Evolutionary conservation across 2,888 invertebrate genomes (phyloP).

Genomic region (Julus scandinavius): DNA sequence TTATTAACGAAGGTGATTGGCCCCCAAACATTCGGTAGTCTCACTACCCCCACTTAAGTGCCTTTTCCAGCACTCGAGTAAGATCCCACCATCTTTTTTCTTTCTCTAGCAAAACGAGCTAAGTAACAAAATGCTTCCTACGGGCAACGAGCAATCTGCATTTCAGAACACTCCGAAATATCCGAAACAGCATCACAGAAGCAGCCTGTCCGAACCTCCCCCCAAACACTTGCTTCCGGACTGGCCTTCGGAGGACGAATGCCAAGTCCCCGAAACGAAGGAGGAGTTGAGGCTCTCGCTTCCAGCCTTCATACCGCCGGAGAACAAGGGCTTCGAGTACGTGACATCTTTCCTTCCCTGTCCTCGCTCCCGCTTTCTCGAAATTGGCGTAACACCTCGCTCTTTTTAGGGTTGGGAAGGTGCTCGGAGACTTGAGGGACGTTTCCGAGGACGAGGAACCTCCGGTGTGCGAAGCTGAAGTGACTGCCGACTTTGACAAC

Average conservation of each 20-base stretch:
- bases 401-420: slow-evolving; percentile 48
- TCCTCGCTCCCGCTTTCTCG: background rate
- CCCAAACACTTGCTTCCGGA: slow-evolving; percentile 69
- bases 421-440: slow-evolving; percentile 31
- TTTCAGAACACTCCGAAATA: slow-evolving; percentile 60
- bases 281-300: slow-evolving; percentile 56
- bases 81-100: too few species aligned
- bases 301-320: slow-evolving; percentile 77
- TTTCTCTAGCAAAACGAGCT: slow-evolving; percentile 44
- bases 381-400: background rate
- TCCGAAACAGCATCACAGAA: slow-evolving; percentile 53
- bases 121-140: background rate
- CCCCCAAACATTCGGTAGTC: background rate
- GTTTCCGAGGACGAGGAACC: background rate
- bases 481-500: background rate
- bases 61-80: too few species aligned
- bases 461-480: slow-evolving; percentile 44
- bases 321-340: slow-evolving; percentile 82
- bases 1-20: background rate
- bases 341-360: slow-evolving; percentile 68
- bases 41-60: too few species aligned
- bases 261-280: slow-evolving; percentile 61
- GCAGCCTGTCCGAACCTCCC: slow-evolving; percentile 72
- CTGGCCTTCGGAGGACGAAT: slow-evolving; percentile 66
- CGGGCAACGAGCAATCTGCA: slow-evolving; percentile 54